Evolutionary conservation across 2,888 invertebrate species (phyloP).

Genomic region (Tiliacea citrago): DNA sequence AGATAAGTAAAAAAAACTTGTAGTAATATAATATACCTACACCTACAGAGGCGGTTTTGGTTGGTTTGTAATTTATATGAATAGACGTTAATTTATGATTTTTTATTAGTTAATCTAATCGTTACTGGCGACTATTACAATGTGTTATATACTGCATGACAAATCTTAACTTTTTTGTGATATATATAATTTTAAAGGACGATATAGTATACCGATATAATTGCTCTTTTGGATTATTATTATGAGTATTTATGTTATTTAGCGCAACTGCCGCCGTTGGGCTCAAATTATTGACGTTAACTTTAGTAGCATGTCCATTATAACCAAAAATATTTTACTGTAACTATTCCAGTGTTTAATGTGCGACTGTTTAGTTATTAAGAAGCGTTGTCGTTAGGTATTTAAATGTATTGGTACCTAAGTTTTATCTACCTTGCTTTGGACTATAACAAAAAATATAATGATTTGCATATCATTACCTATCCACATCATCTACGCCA

Average conservation of each 20-base stretch:
- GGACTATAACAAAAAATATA: slow-evolving; percentile 62
- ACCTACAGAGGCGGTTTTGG: slow-evolving; percentile 83
- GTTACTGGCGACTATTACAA: slow-evolving; percentile 78
- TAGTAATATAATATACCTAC: slow-evolving; percentile 82
- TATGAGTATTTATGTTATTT: slow-evolving; percentile 77
- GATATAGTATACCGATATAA: slow-evolving; percentile 57
- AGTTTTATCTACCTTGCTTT: slow-evolving; percentile 68
- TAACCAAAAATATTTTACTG: slow-evolving; percentile 77
- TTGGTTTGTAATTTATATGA: slow-evolving; percentile 81
- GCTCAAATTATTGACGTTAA: slow-evolving; percentile 79
- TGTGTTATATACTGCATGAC: slow-evolving; percentile 80
- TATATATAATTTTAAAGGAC: slow-evolving; percentile 65
- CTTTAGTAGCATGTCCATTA: slow-evolving; percentile 68
- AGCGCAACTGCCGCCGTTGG: slow-evolving; percentile 78
- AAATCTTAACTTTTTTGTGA: slow-evolving; percentile 73
- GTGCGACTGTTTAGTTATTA: slow-evolving; percentile 82
- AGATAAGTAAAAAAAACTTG: slow-evolving; percentile 85
- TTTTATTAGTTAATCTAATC: slow-evolving; percentile 70
- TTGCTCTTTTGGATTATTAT: slow-evolving; percentile 68
- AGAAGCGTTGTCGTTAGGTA: slow-evolving; percentile 75
- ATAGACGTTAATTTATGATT: slow-evolving; percentile 72
- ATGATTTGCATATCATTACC: slow-evolving; percentile 72
- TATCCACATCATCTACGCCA: slow-evolving; percentile 52
- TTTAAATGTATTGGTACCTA: slow-evolving; percentile 72
- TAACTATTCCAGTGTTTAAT: slow-evolving; percentile 76